Percentiles rank a stretch among this genome's conserved stretches.
phyloP scores from a whole-genome alignment of 2,888 invertebrate species.

The Cheilosia pagana region DNA sequence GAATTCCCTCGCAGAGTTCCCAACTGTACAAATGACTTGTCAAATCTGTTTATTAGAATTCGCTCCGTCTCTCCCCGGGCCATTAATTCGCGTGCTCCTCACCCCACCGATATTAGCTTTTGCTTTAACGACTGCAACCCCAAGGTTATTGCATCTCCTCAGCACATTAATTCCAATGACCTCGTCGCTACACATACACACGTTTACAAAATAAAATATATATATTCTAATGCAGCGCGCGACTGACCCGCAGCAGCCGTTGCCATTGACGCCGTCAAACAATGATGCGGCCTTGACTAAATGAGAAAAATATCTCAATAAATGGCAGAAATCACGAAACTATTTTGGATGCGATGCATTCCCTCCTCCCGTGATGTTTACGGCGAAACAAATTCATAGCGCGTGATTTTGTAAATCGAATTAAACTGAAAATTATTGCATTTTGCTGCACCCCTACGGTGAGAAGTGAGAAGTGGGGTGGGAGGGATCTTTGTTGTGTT shows the following conservation, averaged over 20 bases:
- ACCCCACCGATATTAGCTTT: conserved; percentile 15
- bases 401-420: conserved; percentile 43
- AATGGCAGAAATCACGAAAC: conserved; percentile 60
- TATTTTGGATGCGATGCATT: conserved; percentile 53
- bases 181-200: conserved; percentile 38
- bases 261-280: conserved; percentile 26
- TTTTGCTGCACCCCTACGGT: conserved; percentile 12
- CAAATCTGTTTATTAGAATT: conserved; percentile 17
- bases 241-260: conserved; percentile 39
- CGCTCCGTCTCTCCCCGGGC: conserved; percentile 2
- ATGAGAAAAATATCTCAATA: conserved; percentile 60
- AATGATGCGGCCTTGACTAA: conserved; percentile 62
- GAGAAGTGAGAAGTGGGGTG: not conserved
- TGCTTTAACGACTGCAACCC: conserved; percentile 27
- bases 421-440: conserved; percentile 43
- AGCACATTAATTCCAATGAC: conserved; percentile 74
- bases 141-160: conserved; percentile 71
- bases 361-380: conserved; percentile 1
- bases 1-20: not conserved
- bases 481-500: conserved; percentile 1
- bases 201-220: not conserved
- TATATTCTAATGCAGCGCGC: conserved; percentile 58
- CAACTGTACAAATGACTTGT: conserved; percentile 4
- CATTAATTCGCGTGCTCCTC: conserved; percentile 30
- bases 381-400: conserved; percentile 32